Evolutionary conservation across 2,113 vertebrate species (phyloP).

Genomic region (Triplophysa tibetana): DNA sequence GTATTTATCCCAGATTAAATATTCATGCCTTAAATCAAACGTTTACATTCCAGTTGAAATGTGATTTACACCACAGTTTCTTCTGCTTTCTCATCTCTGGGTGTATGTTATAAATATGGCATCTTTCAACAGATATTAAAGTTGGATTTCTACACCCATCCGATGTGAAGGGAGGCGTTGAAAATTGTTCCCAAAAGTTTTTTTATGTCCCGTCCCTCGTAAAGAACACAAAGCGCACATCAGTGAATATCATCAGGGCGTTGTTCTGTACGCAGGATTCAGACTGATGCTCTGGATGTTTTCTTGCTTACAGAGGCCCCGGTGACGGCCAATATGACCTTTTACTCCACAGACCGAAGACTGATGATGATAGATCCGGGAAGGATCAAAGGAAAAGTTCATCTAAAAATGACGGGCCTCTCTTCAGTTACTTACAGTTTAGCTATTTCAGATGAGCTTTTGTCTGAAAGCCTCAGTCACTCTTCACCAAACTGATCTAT

Average conservation of each 20-base stretch:
- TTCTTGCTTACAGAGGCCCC: conserved; percentile 20
- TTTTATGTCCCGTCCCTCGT: neutral
- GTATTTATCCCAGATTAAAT: neutral
- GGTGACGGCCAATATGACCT: conserved; percentile 29
- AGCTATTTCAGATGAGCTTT: no score
- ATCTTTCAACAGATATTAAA: conserved; percentile 1
- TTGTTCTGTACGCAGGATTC: conserved; percentile 18
- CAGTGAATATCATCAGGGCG: conserved; percentile 3
- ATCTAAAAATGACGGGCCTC: no score
- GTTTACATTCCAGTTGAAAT: conserved; percentile 11
- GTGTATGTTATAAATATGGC: neutral
- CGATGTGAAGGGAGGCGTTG: neutral
- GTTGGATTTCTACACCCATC: neutral
- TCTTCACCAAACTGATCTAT: no score
- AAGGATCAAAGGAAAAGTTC: neutral
- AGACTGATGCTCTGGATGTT: conserved; percentile 10
- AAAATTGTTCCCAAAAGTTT: neutral
- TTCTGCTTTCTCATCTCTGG: neutral
- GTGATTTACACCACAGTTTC: neutral
- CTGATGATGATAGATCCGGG: conserved; percentile 7
- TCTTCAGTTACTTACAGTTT: no score
- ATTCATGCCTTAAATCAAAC: neutral
- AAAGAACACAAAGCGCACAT: neutral
- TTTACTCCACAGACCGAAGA: conserved; percentile 31
- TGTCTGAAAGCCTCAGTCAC: no score